Evolutionary conservation across 2,113 vertebrate genomes (phyloP).

Genomic region (Helogale parvula): DNA sequence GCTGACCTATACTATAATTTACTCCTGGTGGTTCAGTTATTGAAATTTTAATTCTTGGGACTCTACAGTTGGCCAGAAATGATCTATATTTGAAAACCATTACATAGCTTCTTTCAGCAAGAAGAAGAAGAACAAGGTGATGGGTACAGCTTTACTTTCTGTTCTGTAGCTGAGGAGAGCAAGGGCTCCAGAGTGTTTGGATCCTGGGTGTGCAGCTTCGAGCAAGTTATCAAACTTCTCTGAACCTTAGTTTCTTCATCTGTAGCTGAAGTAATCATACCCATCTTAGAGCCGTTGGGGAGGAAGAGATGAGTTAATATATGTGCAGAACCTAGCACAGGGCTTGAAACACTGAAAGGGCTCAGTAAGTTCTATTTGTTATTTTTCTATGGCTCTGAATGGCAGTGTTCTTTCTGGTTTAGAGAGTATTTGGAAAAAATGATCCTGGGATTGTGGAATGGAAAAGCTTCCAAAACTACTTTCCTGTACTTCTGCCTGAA

Average conservation of each 20-base stretch:
- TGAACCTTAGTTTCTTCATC: neutral
- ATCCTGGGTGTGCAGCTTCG: neutral
- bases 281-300: neutral
- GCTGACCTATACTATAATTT: constrained; percentile 58
- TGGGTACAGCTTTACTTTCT: neutral
- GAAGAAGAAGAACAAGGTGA: neutral
- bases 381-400: neutral
- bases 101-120: neutral
- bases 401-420: neutral
- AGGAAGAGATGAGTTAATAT: neutral
- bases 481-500: neutral
- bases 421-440: neutral
- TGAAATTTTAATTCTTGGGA: constrained; percentile 18
- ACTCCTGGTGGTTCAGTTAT: neutral
- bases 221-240: neutral
- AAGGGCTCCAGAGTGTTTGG: neutral
- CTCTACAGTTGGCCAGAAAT: constrained; percentile 10
- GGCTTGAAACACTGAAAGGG: neutral
- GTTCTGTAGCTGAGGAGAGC: neutral
- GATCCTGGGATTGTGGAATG: neutral
- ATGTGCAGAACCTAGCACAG: neutral
- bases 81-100: neutral
- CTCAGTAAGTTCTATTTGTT: neutral
- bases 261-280: neutral
- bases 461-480: neutral